phyloP scores from a whole-genome alignment of 2,888 invertebrate species.

The Thera obeliscata region DNA sequence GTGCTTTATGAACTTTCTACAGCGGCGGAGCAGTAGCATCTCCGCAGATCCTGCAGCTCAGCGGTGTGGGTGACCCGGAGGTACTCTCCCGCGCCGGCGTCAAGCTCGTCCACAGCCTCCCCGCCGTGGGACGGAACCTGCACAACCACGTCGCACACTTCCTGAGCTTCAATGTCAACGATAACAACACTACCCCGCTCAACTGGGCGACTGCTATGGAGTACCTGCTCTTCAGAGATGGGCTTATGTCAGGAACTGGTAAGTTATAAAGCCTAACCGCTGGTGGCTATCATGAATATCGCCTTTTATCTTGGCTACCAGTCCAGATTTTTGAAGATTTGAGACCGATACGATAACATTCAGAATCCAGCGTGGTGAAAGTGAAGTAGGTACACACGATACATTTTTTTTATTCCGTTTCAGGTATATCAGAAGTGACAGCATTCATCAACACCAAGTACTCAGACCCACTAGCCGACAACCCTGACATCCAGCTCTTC shows the following conservation, averaged over 20 bases:
- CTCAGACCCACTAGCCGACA: conserved; percentile 88
- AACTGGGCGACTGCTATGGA: conserved; percentile 97
- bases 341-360: too few species aligned
- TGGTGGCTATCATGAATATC: too few species aligned
- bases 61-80: conserved; percentile 92
- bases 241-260: conserved; percentile 95
- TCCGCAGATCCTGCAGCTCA: conserved; percentile 95
- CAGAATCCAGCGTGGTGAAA: too few species aligned
- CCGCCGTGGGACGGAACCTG: conserved; percentile 93
- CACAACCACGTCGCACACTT: conserved; percentile 94
- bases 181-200: conserved; percentile 92
- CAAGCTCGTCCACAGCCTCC: conserved; percentile 88
- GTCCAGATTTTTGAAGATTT: background rate
- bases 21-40: conserved; percentile 95
- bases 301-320: background rate
- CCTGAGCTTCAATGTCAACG: conserved; percentile 91
- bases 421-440: conserved; percentile 93
- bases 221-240: conserved; percentile 93
- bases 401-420: conserved; percentile 14
- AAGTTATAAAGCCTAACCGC: conserved; percentile 19
- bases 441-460: conserved; percentile 92
- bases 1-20: background rate
- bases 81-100: conserved; percentile 88
- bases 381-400: background rate
- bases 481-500: conserved; percentile 94